phyloP scores from a whole-genome alignment of 1,140 invertebrate genomes.

The Drosophila quadrilineata region DNA sequence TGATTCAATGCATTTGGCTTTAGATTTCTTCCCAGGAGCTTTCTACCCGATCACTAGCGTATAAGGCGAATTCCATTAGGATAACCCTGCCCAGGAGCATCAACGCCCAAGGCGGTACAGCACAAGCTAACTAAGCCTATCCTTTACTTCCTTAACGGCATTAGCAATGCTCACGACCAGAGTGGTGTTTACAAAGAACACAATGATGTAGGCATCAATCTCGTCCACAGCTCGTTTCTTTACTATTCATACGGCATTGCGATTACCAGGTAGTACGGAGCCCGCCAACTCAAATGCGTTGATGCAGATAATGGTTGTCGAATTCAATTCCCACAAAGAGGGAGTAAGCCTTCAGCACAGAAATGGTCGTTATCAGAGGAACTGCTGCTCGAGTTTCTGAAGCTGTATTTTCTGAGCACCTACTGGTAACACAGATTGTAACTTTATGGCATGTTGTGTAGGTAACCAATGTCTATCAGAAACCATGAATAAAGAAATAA shows the following conservation, averaged over 20 bases:
- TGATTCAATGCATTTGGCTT: slow-evolving; percentile 99
- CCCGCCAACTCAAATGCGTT: slow-evolving; percentile 99
- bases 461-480: too few species aligned
- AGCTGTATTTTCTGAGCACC: slow-evolving; percentile 98
- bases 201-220: slow-evolving; percentile 99
- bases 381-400: slow-evolving; percentile 99
- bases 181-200: slow-evolving; percentile 99
- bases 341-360: slow-evolving; percentile 99
- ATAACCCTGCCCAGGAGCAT: slow-evolving; percentile 98
- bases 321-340: slow-evolving; percentile 99
- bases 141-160: slow-evolving; percentile 99
- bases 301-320: slow-evolving; percentile 99
- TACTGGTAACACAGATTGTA: too few species aligned
- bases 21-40: slow-evolving; percentile 97
- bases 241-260: slow-evolving; percentile 99
- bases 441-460: too few species aligned
- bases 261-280: slow-evolving; percentile 98
- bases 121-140: slow-evolving; percentile 99
- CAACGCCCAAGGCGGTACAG: slow-evolving; percentile 98
- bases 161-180: slow-evolving; percentile 99
- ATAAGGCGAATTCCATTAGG: slow-evolving; percentile 99
- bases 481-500: too few species aligned
- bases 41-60: slow-evolving; percentile 99
- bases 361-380: slow-evolving; percentile 97
- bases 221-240: slow-evolving; percentile 92